Base-by-base conservation (phyloP, 2,888 invertebrate genomes). In the Craniophora ligustri region DNA sequence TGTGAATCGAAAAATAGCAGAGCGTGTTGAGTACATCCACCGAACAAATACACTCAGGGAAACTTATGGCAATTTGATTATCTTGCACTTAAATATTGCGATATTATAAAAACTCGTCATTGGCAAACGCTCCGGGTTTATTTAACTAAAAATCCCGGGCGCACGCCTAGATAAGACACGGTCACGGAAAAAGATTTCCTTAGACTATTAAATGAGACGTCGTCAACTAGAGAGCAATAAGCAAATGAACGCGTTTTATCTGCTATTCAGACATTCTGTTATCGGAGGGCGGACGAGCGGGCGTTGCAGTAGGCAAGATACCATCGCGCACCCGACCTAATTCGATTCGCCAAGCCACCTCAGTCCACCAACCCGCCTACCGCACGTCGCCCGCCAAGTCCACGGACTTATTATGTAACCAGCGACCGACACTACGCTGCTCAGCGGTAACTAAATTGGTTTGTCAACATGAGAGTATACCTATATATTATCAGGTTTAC, bases 261-360 rank as follows among this genome's bases (percentile, higher is more conserved):
- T 85, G 72, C 71, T 70, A 72, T 79, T 82, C 83, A 82, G 84
- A 81, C 84, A 77, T 85, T 82, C 76, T 80, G 82, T 81, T 88
- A 89, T 88, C 86, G 73, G 78, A 61, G 59, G 69, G 63, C 72
- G 81, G 82, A 72, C 75, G 81, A 64, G 72, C 76, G 80, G 71
- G 75, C 75, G 82, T 76, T 84, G 85, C 85, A 83, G 76, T 72
- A 63, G 57, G 59, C 68, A 72, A 82, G 89, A 91, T 91, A 87
- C 69, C 79, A 92, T 91, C 90, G 83, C 74, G 75, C 77, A 76
- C 82, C 86, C 87, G 87, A 87, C 89, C 88, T 91, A 88, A 91
- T 90, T 90, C 87, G 87, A 89, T 88, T 84, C 81, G 77, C 81
- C 76, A 79, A 79, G 82, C 79, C 71, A 67, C 40, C 55, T 54